These are phyloP conservation scores for Stictocephala bisonia DNA, from an alignment of 2,888 invertebrate genomes.

Conservation along the genomic window DNA sequence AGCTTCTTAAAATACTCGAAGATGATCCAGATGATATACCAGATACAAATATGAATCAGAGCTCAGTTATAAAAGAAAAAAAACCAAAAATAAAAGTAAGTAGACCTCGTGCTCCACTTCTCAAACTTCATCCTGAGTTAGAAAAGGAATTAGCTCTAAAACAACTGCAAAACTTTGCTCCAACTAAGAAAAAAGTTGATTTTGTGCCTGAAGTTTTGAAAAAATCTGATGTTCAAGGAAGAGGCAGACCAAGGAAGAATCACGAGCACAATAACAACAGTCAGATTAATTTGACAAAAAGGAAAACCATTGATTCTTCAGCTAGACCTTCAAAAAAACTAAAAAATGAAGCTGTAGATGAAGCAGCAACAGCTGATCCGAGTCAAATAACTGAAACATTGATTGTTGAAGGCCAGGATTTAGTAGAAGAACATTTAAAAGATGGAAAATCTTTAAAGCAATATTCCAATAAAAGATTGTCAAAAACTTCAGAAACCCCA, in stretches of 20 bases:
- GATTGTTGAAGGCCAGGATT: conserved; percentile 31
- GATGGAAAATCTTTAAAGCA: conserved; percentile 38
- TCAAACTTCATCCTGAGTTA: conserved; percentile 64
- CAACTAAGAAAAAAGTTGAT: conserved; percentile 54
- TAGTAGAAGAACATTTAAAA: conserved; percentile 23
- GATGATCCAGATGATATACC: conserved; percentile 63
- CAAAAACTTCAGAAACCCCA: conserved; percentile 28
- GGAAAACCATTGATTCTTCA: background rate
- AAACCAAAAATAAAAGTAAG: background rate
- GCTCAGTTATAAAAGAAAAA: too few species aligned
- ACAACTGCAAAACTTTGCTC: conserved; percentile 63
- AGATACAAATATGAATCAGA: conserved; percentile 1
- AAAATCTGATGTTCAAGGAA: background rate
- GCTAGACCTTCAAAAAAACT: conserved; percentile 8
- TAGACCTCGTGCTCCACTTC: conserved; percentile 12
- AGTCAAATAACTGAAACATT: conserved; percentile 31
- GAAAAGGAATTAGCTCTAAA: conserved; percentile 70
- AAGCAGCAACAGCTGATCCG: conserved; percentile 23
- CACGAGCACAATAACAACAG: conserved; percentile 30
- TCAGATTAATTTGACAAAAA: conserved; percentile 14
- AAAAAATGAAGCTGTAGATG: background rate
- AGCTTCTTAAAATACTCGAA: conserved; percentile 70
- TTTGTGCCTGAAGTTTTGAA: conserved; percentile 10
- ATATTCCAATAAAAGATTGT: conserved; percentile 41
- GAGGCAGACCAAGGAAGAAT: background rate